These are phyloP conservation scores for Tigriopus californicus DNA, from an alignment of 2,888 invertebrate species.

Conservation along the genomic window DNA sequence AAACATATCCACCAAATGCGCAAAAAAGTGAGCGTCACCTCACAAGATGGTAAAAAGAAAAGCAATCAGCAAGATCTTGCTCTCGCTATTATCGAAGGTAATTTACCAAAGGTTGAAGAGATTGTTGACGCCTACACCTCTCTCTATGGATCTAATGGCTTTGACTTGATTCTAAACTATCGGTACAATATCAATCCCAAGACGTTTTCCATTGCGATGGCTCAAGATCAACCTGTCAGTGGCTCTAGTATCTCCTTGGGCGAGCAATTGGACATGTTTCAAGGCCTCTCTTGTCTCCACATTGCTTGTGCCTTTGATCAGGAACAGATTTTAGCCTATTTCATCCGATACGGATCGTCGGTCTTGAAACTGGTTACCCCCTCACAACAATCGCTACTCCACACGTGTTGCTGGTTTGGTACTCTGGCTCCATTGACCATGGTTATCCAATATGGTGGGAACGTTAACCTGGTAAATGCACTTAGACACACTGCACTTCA, in stretches of 20 bases:
- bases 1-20: too few species aligned
- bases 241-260: too few species aligned
- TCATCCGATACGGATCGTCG: background rate
- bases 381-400: background rate
- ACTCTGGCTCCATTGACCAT: background rate
- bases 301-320: conserved; percentile 1
- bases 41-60: too few species aligned
- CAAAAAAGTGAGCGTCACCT: too few species aligned
- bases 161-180: background rate
- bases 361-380: background rate
- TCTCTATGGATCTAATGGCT: background rate
- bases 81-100: background rate
- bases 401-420: background rate
- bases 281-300: background rate
- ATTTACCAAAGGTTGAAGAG: background rate
- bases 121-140: background rate
- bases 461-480: conserved; percentile 29
- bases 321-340: background rate
- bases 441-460: conserved; percentile 24
- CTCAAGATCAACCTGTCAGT: too few species aligned
- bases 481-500: conserved; percentile 28
- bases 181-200: background rate
- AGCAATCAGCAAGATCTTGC: background rate
- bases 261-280: background rate
- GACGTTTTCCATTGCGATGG: background rate